Conservation (phyloP, 2,113 vertebrate species). For the Grammatotria lemairii region DNA sequence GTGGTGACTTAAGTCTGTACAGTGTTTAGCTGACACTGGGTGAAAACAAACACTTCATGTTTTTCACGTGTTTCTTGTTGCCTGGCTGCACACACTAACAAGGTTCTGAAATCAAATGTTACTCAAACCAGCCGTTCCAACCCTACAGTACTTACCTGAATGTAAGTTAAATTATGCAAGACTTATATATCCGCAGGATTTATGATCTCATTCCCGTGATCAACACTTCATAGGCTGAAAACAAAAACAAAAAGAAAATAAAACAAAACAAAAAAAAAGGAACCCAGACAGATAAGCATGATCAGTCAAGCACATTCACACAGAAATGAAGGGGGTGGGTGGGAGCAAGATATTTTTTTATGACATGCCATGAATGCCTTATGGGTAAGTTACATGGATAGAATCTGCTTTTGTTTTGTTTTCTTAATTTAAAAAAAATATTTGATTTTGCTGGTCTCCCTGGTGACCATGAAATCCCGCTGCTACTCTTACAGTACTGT, state of each 20-base stretch:
- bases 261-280: neutral
- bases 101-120: neutral
- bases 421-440: neutral
- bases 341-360: neutral
- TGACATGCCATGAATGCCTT: rapidly evolving
- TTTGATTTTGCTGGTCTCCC: neutral
- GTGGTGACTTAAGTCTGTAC: neutral
- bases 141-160: neutral
- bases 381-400: neutral
- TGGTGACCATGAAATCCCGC: neutral
- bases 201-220: neutral
- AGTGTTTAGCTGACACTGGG: neutral
- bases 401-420: neutral
- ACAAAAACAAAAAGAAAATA: rapidly evolving
- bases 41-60: neutral
- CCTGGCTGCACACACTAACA: neutral
- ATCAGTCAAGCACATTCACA: neutral
- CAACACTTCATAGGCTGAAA: neutral
- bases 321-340: neutral
- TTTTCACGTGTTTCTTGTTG: neutral
- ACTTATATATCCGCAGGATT: rapidly evolving
- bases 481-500: neutral
- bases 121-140: neutral
- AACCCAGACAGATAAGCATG: neutral
- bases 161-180: neutral